These are phyloP conservation scores for Triplophysa yarkandensis DNA, from an alignment of 2,797 vertebrate genomes.

Conservation along the genomic window DNA sequence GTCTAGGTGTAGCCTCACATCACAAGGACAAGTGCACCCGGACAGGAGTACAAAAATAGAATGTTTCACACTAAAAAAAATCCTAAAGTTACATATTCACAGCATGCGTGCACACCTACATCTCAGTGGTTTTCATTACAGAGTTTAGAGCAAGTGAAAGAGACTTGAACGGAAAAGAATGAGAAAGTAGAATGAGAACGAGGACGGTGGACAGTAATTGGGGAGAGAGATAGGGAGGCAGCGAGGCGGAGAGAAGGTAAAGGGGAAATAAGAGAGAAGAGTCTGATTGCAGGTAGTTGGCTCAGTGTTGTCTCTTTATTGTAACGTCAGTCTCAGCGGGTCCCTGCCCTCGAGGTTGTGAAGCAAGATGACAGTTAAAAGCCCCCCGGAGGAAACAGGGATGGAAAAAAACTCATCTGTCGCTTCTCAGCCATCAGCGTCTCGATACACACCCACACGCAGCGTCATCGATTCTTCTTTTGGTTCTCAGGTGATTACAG, in stretches of 20 bases:
- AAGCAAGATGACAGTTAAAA: constrained; percentile 24
- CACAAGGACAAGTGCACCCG: too few relatives aligned
- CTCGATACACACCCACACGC: constrained; percentile 6
- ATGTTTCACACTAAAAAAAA: constrained; percentile 47
- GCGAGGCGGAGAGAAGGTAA: background rate
- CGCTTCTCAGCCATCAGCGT: constrained; percentile 22
- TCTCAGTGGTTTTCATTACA: background rate
- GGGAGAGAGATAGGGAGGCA: constrained; percentile 20
- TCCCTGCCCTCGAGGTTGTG: constrained; percentile 21
- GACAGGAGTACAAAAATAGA: too few relatives aligned
- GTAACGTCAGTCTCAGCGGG: constrained; percentile 20
- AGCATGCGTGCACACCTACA: constrained; percentile 43
- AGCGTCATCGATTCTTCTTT: constrained; percentile 22
- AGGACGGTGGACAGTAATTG: constrained; percentile 17
- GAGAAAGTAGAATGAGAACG: background rate
- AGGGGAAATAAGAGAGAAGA: constrained; percentile 8
- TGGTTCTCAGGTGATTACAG: constrained; percentile 37
- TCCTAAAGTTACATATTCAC: constrained; percentile 36
- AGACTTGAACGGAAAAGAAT: background rate
- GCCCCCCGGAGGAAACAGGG: background rate
- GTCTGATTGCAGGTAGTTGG: constrained; percentile 24
- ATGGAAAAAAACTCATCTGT: constrained; percentile 23
- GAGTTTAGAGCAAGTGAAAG: constrained; percentile 22
- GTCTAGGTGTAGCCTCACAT: too few relatives aligned
- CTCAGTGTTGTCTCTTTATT: constrained; percentile 30